These are phyloP conservation scores for Muntiacus reevesi DNA, from an alignment of 2,113 vertebrate species.

Conservation along the genomic window DNA sequence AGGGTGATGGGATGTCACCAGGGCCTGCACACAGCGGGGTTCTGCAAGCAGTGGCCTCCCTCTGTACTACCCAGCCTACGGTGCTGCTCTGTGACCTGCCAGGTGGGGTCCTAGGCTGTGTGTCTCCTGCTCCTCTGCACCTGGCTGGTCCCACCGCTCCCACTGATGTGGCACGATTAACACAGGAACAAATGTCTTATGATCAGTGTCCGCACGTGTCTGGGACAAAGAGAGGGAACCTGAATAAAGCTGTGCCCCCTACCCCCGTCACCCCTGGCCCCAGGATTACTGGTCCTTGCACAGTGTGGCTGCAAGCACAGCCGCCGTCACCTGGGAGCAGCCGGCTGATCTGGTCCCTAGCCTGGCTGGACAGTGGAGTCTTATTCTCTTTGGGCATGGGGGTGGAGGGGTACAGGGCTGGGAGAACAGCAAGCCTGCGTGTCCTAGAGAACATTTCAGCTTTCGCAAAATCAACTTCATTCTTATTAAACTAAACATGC, in stretches of 20 bases:
- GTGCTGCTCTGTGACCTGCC: not conserved
- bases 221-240: not conserved
- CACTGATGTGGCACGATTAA: accelerated
- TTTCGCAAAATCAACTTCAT: not conserved
- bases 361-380: not conserved
- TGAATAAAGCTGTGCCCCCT: not conserved
- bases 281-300: not conserved
- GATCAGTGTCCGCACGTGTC: not conserved
- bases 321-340: not conserved
- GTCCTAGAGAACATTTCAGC: not conserved
- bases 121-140: not conserved
- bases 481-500: not conserved
- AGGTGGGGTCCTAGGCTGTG: not conserved
- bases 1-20: too few relatives aligned
- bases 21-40: not conserved
- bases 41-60: not conserved
- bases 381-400: not conserved
- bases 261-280: not conserved
- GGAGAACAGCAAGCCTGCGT: not conserved
- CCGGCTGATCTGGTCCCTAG: not conserved
- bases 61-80: not conserved
- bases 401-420: not conserved
- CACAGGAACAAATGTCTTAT: not conserved
- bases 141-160: not conserved
- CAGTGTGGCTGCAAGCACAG: not conserved